Evolutionary conservation across 92 coral and sea anemone species (phyloP), one percentile per base, ranked within the genome.

Genomic region (Muricea muricata): DNA sequence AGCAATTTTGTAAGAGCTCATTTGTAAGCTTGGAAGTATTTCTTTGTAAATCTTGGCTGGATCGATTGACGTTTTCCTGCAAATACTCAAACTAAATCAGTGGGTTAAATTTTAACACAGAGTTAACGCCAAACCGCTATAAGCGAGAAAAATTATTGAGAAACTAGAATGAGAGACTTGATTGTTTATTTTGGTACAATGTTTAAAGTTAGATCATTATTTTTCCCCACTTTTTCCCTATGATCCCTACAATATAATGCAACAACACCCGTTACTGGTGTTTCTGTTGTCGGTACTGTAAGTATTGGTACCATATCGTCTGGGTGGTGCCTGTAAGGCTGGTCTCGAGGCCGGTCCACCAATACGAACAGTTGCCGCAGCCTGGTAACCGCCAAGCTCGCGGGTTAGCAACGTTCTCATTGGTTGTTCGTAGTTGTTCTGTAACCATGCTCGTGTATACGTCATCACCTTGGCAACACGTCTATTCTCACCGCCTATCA

Each of bases 381-480:
- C 14, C 14, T 45, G 50, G 15, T 45, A 45, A 45, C 50, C 60
- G 8, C 60, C 23, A n/a, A 71, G 0, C 15, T 42, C 56, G 14
- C 30, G 30, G 7, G 78, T 14, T 0, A 71, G 55, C 29, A 71
- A 33, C 56, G n/a, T 40, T 4, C 26, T n/a, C 78, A 71, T 71
- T n/a, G 78, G 55, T n/a, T 71, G 55, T 39, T 71, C 78, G 30
- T 71, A 71, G 56, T 37, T 6, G 55, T 25, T 18, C n/a, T n/a
- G 47, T 50, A 71, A n/a, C 78, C 78, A 71, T 3, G 31, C 52
- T 37, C 55, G 25, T 20, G 78, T 71, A 40, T 31, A 71, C n/a
- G 78, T 71, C 78, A 71, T 71, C 18, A 71, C 31, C 78, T 71
- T 71, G 5, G 78, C 78, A 12, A 71, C 78, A 20, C 78, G 20